phyloP scores from a whole-genome alignment of 1,140 invertebrate species.

The Zaprionus kolodkinae region DNA sequence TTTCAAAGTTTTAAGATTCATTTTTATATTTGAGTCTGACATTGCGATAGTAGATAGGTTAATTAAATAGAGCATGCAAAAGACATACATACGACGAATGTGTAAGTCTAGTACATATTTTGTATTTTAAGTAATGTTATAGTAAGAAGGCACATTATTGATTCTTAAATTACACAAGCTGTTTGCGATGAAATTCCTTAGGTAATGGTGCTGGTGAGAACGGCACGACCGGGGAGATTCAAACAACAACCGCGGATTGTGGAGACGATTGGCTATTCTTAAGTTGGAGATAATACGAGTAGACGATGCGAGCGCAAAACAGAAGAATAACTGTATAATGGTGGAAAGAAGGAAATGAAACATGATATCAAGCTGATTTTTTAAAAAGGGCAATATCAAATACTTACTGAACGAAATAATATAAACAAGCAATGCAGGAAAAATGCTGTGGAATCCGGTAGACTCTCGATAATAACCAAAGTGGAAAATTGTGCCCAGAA shows the following conservation, averaged over 20 bases:
- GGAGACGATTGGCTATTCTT: constrained; percentile 56
- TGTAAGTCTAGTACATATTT: neutral
- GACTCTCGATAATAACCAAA: constrained; percentile 67
- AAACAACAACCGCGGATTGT: constrained; percentile 57
- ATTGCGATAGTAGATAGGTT: neutral
- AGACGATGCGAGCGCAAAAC: constrained; percentile 67
- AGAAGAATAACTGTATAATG: constrained; percentile 46
- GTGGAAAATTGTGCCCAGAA: constrained; percentile 70
- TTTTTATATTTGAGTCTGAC: neutral
- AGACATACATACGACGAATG: neutral
- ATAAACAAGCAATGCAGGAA: constrained; percentile 52
- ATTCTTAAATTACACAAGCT: constrained; percentile 22
- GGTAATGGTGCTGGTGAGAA: neutral
- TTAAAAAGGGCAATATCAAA: neutral
- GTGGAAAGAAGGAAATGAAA: neutral
- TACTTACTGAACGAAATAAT: constrained; percentile 61
- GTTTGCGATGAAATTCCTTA: constrained; percentile 14
- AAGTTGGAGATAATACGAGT: constrained; percentile 67
- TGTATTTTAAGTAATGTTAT: constrained; percentile 1
- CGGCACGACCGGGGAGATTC: constrained; percentile 17
- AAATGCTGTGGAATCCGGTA: constrained; percentile 46
- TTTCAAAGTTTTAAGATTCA: neutral
- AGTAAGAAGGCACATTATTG: constrained; percentile 28
- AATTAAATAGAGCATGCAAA: neutral
- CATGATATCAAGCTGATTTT: neutral